phyloP scores from a whole-genome alignment of 2,113 vertebrate genomes.

The Peucedramus taeniatus region DNA sequence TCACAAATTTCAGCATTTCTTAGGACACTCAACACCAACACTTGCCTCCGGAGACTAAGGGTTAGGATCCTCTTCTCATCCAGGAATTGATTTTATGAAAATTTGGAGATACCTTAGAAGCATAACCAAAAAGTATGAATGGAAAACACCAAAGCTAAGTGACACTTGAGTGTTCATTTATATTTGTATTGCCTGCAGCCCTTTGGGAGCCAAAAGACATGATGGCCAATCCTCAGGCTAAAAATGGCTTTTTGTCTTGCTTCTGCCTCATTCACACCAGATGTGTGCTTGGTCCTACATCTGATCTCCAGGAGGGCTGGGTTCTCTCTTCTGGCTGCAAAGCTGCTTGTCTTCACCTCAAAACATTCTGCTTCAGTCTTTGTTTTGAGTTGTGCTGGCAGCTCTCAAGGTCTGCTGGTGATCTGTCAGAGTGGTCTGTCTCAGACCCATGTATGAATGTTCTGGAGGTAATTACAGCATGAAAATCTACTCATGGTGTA shows the following conservation, averaged over 20 bases:
- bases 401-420: background rate
- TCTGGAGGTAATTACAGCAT: background rate
- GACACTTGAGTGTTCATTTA: background rate
- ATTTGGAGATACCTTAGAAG: background rate
- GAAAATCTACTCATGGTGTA: background rate
- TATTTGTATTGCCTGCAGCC: rapidly evolving
- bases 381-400: background rate
- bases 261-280: background rate
- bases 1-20: background rate
- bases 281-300: background rate
- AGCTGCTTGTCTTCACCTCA: background rate
- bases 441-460: background rate
- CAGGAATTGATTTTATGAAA: background rate
- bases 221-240: background rate
- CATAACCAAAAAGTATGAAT: background rate
- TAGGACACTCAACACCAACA: background rate
- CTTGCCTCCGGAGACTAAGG: background rate
- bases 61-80: background rate
- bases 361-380: background rate
- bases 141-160: background rate
- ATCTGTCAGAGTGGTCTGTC: background rate
- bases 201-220: background rate
- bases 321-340: background rate
- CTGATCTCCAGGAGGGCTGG: background rate
- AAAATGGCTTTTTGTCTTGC: background rate